phyloP scores from a whole-genome alignment of 2,797 vertebrate species.

The Coregonus sp. region DNA sequence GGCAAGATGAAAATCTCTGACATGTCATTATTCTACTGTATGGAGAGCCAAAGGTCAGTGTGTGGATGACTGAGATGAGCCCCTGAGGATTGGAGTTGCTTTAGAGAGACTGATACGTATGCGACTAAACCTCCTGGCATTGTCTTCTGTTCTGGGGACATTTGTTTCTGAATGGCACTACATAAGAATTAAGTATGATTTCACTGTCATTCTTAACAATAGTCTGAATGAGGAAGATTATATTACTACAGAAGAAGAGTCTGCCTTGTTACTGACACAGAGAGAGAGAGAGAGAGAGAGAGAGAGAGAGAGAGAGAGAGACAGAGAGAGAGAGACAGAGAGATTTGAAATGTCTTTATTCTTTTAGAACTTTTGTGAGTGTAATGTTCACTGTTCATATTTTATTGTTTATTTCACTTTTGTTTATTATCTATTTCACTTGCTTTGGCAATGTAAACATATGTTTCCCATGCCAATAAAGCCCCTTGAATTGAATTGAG shows the following conservation, averaged over 20 bases:
- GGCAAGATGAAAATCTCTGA: neutral
- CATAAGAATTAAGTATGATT: slow-evolving; percentile 12
- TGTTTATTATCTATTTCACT: no score
- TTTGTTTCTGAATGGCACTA: neutral
- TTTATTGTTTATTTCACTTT: no score
- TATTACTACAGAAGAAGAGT: neutral
- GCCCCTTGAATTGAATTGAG: no score
- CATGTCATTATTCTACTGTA: neutral
- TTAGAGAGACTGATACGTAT: neutral
- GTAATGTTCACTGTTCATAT: no score
- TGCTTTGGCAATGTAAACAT: no score
- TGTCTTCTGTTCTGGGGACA: neutral
- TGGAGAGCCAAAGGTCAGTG: neutral
- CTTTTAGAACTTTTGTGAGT: no score
- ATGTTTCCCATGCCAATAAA: no score
- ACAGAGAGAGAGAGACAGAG: no score
- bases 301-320: no score
- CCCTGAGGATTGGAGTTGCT: neutral
- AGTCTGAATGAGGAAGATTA: slow-evolving; percentile 33
- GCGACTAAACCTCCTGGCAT: neutral
- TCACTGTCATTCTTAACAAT: slow-evolving; percentile 34
- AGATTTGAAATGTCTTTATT: no score
- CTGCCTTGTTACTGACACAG: no score
- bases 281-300: no score
- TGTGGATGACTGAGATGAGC: neutral